Evolutionary conservation across 1,140 invertebrate species (phyloP).

Genomic region (Himalopsyche phryganea): DNA sequence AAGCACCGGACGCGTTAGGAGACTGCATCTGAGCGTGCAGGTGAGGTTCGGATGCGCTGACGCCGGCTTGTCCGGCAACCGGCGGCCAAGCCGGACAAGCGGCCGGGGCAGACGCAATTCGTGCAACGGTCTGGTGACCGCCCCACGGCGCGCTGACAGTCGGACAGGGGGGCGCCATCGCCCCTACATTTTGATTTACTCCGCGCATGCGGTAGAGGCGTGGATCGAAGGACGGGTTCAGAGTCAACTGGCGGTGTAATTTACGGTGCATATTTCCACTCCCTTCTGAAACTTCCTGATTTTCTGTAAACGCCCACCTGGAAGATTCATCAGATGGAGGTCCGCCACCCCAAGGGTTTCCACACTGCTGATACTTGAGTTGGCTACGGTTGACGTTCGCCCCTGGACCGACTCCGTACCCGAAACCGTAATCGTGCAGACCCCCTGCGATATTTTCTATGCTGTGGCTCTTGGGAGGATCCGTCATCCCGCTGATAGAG

Average conservation of each 20-base stretch:
- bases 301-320: conserved; percentile 23
- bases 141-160: conserved; percentile 24
- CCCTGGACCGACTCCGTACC: not conserved
- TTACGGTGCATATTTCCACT: conserved; percentile 70
- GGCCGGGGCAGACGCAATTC: conserved; percentile 77
- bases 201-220: conserved; percentile 55
- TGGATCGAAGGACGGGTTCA: conserved; percentile 76
- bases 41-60: conserved; percentile 62
- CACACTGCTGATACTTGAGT: conserved; percentile 6
- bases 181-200: conserved; percentile 30
- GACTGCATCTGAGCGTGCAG: conserved; percentile 55
- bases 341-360: conserved; percentile 1
- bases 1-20: conserved; percentile 24
- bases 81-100: conserved; percentile 53
- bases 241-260: conserved; percentile 73
- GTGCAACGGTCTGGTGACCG: conserved; percentile 41
- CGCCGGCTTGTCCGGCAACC: conserved; percentile 37
- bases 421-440: conserved; percentile 21
- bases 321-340: not conserved
- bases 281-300: conserved; percentile 39
- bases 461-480: conserved; percentile 26
- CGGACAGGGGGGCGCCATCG: too few species aligned
- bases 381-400: not conserved
- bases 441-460: conserved; percentile 36
- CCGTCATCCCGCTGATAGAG: conserved; percentile 5